phyloP scores from a whole-genome alignment of 2,113 vertebrate species.

The Stigmatopora nigra region DNA sequence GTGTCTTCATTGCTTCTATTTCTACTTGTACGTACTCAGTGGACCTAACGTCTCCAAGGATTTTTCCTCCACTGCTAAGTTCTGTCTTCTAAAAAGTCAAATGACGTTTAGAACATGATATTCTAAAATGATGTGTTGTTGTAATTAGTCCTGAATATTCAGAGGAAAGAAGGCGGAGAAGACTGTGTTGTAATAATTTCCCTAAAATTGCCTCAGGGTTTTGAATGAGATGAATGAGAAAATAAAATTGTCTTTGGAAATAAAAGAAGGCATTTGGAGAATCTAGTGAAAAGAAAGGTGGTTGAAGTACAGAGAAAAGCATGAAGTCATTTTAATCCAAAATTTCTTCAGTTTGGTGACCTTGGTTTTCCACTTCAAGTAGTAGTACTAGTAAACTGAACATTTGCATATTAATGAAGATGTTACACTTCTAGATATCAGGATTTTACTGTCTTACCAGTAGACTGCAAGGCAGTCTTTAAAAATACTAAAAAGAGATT shows the following conservation, averaged over 20 bases:
- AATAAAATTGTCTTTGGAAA: slow-evolving; percentile 10
- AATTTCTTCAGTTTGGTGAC: slow-evolving; percentile 2
- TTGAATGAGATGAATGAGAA: slow-evolving; percentile 29
- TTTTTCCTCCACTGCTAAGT: slow-evolving; percentile 30
- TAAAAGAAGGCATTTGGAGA: neutral
- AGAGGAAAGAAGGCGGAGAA: slow-evolving; percentile 16
- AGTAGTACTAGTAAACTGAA: neutral
- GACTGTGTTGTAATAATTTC: slow-evolving; percentile 51
- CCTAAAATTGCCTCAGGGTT: slow-evolving; percentile 41
- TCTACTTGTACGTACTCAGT: slow-evolving; percentile 35
- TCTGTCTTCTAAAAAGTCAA: slow-evolving; percentile 23
- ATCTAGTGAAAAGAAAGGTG: neutral
- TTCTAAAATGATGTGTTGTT: neutral
- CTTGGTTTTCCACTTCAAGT: neutral
- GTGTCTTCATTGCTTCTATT: slow-evolving; percentile 30
- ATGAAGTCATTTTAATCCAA: slow-evolving; percentile 14
- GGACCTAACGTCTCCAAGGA: slow-evolving; percentile 34
- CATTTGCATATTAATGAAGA: neutral
- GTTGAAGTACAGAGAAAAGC: neutral
- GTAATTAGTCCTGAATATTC: neutral
- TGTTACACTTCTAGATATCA: slow-evolving; percentile 17
- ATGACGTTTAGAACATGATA: slow-evolving; percentile 17
- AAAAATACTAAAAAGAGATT: slow-evolving; percentile 22
- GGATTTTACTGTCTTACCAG: slow-evolving; percentile 24
- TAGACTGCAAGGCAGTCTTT: slow-evolving; percentile 21